These are phyloP conservation scores for Acanthopagrus latus DNA, from an alignment of 2,797 vertebrate genomes.

Conservation along the genomic window DNA sequence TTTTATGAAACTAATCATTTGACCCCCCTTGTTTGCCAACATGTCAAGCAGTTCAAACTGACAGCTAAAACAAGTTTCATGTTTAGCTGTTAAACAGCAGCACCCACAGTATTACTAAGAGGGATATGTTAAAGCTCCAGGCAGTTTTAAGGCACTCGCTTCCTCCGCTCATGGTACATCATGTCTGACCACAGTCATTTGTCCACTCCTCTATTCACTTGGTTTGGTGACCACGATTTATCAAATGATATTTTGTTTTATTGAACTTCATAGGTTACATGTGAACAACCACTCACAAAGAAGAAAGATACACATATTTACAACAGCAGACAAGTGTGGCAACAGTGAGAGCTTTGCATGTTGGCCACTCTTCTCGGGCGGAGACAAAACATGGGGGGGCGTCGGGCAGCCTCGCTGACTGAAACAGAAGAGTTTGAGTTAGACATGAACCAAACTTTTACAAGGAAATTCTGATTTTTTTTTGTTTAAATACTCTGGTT, in stretches of 20 bases:
- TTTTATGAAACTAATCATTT: no score
- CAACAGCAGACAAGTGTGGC: conserved; percentile 48
- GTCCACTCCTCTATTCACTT: neutral
- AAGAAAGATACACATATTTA: conserved; percentile 64
- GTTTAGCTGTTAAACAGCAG: no score
- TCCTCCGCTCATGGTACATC: neutral
- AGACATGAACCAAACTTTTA: neutral
- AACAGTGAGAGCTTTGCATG: neutral
- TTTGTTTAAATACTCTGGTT: no score
- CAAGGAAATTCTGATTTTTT: neutral
- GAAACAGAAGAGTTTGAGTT: conserved; percentile 21
- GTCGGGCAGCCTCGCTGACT: conserved; percentile 44
- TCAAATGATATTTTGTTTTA: conserved; percentile 90
- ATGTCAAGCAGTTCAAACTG: no score
- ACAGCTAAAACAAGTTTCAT: no score
- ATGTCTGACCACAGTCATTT: neutral
- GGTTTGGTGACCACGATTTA: neutral
- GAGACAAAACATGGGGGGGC: neutral
- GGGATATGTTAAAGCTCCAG: no score
- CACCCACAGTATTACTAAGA: no score
- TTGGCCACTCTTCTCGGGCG: neutral
- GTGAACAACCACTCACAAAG: conserved; percentile 21
- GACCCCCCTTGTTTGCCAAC: neutral
- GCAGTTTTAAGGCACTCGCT: neutral
- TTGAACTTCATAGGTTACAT: conserved; percentile 80